Percentiles rank a stretch among this genome's conserved stretches.
phyloP scores from a whole-genome alignment of 2,797 vertebrate genomes.

The Columba guinea region DNA sequence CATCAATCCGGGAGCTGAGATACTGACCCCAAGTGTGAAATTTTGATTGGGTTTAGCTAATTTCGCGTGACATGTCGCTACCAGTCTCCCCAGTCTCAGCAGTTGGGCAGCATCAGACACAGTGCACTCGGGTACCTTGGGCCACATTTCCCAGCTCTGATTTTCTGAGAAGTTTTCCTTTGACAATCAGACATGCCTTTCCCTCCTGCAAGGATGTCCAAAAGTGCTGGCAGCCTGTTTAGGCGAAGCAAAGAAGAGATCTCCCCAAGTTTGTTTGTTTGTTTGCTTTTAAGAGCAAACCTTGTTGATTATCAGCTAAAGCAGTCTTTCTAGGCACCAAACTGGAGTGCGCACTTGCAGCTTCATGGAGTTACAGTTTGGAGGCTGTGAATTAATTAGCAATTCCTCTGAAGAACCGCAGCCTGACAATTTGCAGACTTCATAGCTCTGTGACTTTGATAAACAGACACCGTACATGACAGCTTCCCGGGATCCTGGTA shows the following conservation, averaged over 20 bases:
- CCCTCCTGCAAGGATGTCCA: not conserved
- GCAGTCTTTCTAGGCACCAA: not conserved
- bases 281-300: not conserved
- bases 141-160: not conserved
- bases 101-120: not conserved
- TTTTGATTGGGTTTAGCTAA: not conserved
- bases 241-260: not conserved
- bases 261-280: not conserved
- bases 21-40: conserved; percentile 1
- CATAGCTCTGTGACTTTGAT: not conserved
- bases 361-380: not conserved
- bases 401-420: not conserved
- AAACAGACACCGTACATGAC: not conserved
- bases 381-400: conserved; percentile 31
- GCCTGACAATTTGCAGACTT: not conserved
- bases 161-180: not conserved
- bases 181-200: conserved; percentile 2
- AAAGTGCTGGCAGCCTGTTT: not conserved
- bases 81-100: not conserved
- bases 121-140: not conserved
- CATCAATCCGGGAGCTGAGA: not conserved
- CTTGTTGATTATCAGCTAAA: not conserved
- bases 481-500: not conserved
- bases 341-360: not conserved
- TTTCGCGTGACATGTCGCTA: not conserved